Evolutionary conservation across 2,797 vertebrate genomes (phyloP).

Genomic region (Acanthiza pusilla): DNA sequence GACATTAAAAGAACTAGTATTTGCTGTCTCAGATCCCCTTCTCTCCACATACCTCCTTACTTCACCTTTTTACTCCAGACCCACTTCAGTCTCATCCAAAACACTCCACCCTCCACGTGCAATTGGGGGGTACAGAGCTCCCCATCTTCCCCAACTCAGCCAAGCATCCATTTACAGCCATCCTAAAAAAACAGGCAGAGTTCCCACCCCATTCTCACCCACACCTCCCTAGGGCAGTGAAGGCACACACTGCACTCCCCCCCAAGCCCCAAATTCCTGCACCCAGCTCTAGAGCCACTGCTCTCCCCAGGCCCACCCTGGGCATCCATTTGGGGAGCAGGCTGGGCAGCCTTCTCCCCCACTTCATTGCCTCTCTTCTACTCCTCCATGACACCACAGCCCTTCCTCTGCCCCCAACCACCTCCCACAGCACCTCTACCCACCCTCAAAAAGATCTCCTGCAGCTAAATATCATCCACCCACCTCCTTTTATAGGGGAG

Average conservation of each 20-base stretch:
- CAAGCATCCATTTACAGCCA: neutral
- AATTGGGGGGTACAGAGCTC: rapidly evolving
- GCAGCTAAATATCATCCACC: rapidly evolving
- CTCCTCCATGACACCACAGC: neutral
- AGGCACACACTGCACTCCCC: rapidly evolving
- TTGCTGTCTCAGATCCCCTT: neutral
- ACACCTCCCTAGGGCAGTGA: rapidly evolving
- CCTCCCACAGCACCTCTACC: rapidly evolving
- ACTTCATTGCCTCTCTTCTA: rapidly evolving
- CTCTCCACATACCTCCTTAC: neutral
- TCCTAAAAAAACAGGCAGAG: neutral
- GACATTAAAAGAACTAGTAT: neutral
- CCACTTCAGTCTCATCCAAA: neutral
- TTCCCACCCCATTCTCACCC: no score
- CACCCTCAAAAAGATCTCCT: rapidly evolving
- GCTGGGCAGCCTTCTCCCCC: rapidly evolving
- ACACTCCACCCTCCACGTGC: rapidly evolving
- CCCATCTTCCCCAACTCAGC: neutral
- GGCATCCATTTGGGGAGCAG: rapidly evolving
- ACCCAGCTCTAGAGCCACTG: neutral
- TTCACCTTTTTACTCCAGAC: neutral
- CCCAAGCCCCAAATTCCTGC: rapidly evolving
- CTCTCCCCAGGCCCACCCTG: neutral
- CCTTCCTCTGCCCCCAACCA: rapidly evolving
- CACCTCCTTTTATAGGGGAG: no score